Evolutionary conservation across 2,888 invertebrate genomes (phyloP).

Genomic region (Sylvicola cinctus): DNA sequence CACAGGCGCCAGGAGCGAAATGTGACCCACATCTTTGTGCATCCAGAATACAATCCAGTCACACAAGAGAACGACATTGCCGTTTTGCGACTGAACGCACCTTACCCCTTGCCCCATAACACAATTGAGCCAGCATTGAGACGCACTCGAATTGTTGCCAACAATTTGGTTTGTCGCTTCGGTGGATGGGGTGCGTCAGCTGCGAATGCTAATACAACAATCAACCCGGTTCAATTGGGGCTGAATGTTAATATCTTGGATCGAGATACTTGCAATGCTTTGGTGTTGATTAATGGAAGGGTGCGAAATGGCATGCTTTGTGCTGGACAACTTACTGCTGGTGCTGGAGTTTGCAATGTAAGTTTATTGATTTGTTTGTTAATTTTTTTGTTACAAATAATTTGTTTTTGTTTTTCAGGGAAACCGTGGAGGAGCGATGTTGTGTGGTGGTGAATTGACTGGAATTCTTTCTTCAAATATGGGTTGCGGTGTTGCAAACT

Average conservation of each 20-base stretch:
- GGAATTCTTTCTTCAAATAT: conserved; percentile 4
- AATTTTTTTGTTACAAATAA: neutral
- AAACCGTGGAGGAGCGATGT: conserved; percentile 4
- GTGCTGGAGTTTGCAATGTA: too few relatives aligned
- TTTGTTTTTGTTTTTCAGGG: too few relatives aligned
- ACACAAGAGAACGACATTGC: conserved; percentile 2
- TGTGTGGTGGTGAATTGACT: conserved; percentile 3
- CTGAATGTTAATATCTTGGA: too few relatives aligned
- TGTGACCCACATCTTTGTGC: conserved; percentile 1
- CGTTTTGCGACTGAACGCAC: neutral
- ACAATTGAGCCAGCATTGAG: conserved; percentile 5
- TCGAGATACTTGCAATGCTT: too few relatives aligned
- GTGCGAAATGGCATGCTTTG: too few relatives aligned
- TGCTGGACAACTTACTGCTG: too few relatives aligned
- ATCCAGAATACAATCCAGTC: neutral
- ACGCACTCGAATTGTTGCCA: neutral
- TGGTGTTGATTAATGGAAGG: too few relatives aligned
- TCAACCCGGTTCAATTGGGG: too few relatives aligned
- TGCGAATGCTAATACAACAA: too few relatives aligned
- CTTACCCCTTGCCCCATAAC: conserved; percentile 5
- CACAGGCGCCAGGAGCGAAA: neutral
- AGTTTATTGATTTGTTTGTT: neutral
- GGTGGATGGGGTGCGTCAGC: conserved; percentile 5
- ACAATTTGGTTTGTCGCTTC: conserved; percentile 2
- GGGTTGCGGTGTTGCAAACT: conserved; percentile 4